These are phyloP conservation scores for Silurus glanis DNA, from an alignment of 2,113 vertebrate genomes.

Conservation along the genomic window DNA sequence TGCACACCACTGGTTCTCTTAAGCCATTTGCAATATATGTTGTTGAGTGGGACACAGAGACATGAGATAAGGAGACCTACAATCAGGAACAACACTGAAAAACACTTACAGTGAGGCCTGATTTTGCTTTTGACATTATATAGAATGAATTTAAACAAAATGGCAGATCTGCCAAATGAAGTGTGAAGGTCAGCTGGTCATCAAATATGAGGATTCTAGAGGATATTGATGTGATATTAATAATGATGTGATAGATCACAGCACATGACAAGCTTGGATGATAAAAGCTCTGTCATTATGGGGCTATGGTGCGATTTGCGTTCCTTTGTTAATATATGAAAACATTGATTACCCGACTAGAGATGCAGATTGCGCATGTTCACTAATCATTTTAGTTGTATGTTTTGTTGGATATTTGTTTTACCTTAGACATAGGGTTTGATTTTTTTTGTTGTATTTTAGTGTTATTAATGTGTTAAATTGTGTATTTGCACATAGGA, in stretches of 20 bases:
- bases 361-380: background rate
- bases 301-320: background rate
- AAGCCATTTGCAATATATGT: background rate
- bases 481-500: background rate
- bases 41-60: background rate
- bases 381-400: background rate
- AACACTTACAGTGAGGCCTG: background rate
- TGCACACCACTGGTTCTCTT: background rate
- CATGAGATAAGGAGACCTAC: background rate
- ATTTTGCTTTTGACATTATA: background rate
- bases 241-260: conserved; percentile 8
- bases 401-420: background rate
- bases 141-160: background rate
- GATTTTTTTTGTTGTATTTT: background rate
- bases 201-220: background rate
- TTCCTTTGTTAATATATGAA: background rate
- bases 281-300: background rate
- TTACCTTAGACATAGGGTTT: background rate
- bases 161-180: background rate
- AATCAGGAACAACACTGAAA: background rate
- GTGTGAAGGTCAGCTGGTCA: conserved; percentile 2
- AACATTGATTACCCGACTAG: background rate
- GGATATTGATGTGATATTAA: background rate
- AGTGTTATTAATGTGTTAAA: background rate
- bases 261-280: background rate